Evolutionary conservation across 2,113 vertebrate species (phyloP), one percentile per base, ranked within the genome.

Genomic region (Melanotaenia duboulayi): DNA sequence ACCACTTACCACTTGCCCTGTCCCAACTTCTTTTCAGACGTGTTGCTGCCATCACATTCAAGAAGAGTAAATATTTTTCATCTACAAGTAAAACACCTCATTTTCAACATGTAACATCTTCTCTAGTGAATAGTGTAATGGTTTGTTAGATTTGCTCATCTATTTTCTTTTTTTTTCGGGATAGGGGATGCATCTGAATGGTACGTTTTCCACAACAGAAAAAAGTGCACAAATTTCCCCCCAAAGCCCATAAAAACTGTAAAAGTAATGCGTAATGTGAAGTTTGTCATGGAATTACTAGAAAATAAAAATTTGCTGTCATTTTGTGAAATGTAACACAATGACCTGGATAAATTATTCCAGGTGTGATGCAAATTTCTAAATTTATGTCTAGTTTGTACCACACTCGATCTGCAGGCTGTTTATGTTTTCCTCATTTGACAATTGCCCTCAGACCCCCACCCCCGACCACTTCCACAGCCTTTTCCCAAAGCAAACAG

Each of bases 401-500:
- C 85, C 46, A 62, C 71, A 74, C 62, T 51, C 51, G 65, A 40
- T 55, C 25, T 42, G 54, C 52, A 48, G 52, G 32, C 57, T 76
- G 71, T 79, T 85, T 78, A 69, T 74, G 37, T 84, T 88, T 80
- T 73, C 66, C 54, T 84, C 32, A 60, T 78, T 65, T 56, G 77
- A 89, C 82, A 78, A 73, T 69, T 74, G 76, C 40, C n/a, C n/a
- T n/a, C n/a, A n/a, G n/a, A n/a, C 32, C 32, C 32, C 32, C 55
- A 52, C 52, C 46, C 37, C 44, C 69, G 57, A 63, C 71, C 56
- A 78, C 70, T 78, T 84, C 79, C 81, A 61, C 64, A 40, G 46
- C 39, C 59, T 28, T 77, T 74, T 85, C 73, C 83, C 71, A 87
- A 86, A 80, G 52, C 71, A 91, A 91, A 90, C 76, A 84, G 25